Evolutionary conservation across 2,113 vertebrate genomes (phyloP).

Genomic region (Ictidomys tridecemlineatus): DNA sequence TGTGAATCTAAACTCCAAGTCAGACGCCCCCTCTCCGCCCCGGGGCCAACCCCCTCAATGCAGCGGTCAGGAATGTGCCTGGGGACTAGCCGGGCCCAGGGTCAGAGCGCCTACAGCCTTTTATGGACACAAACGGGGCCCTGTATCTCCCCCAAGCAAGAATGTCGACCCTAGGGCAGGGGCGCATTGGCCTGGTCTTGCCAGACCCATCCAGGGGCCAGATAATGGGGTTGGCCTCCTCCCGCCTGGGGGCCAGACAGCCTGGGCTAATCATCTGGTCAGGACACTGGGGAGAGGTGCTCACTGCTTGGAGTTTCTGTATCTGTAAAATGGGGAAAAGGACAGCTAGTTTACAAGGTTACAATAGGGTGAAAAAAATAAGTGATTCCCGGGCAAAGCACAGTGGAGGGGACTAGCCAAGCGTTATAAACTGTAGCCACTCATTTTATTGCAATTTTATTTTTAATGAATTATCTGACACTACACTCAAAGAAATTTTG

Average conservation of each 20-base stretch:
- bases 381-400: not conserved
- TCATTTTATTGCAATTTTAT: slow-evolving; percentile 36
- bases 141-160: not conserved
- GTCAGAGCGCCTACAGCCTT: not conserved
- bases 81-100: not conserved
- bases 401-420: not conserved
- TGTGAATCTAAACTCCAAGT: not conserved
- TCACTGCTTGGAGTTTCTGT: not conserved
- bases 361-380: not conserved
- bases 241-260: rapidly evolving
- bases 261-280: not conserved
- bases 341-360: not conserved
- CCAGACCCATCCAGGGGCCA: not conserved
- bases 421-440: not conserved
- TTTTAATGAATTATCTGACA: slow-evolving; percentile 11
- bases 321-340: not conserved
- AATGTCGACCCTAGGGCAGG: not conserved
- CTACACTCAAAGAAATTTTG: not conserved
- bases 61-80: not conserved
- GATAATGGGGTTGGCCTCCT: not conserved
- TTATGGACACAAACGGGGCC: not conserved
- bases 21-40: not conserved
- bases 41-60: rapidly evolving
- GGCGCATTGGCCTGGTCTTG: not conserved
- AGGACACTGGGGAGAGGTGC: not conserved